These are phyloP conservation scores for Halocaridina rubra DNA, from an alignment of 2,888 invertebrate genomes.

Conservation along the genomic window DNA sequence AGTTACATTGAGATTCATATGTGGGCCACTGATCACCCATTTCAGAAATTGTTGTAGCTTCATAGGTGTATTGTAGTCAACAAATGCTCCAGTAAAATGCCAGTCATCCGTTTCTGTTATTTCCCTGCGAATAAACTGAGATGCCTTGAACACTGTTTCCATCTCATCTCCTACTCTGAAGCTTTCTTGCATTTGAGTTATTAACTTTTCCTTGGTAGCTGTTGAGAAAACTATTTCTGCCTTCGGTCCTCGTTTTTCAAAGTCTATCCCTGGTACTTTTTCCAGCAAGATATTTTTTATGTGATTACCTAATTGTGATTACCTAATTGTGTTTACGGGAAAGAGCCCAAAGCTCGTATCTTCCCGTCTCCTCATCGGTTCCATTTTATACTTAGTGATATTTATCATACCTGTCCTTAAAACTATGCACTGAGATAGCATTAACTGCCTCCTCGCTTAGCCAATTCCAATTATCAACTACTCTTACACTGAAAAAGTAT, in stretches of 20 bases:
- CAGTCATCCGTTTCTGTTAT: not conserved
- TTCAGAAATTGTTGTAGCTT: not conserved
- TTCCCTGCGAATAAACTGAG: not conserved
- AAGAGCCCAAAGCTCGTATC: too few species aligned
- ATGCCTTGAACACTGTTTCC: too few species aligned
- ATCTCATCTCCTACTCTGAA: not conserved
- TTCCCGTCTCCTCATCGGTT: too few species aligned
- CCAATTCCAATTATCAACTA: too few species aligned
- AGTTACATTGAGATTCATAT: not conserved
- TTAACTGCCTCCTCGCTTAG: too few species aligned
- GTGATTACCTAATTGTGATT: not conserved
- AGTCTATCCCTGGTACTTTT: not conserved
- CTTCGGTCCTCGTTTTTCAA: not conserved
- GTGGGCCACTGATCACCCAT: not conserved
- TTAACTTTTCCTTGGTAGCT: not conserved
- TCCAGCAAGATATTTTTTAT: not conserved
- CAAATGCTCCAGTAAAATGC: not conserved
- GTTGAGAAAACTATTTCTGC: not conserved
- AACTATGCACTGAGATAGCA: too few species aligned
- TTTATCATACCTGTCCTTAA: too few species aligned
- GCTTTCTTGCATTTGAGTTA: not conserved
- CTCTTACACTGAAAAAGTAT: too few species aligned
- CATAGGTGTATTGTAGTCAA: not conserved
- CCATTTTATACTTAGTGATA: too few species aligned
- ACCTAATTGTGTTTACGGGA: too few species aligned